Conservation (phyloP, 2,888 invertebrate species). For the Cephus runcator region DNA sequence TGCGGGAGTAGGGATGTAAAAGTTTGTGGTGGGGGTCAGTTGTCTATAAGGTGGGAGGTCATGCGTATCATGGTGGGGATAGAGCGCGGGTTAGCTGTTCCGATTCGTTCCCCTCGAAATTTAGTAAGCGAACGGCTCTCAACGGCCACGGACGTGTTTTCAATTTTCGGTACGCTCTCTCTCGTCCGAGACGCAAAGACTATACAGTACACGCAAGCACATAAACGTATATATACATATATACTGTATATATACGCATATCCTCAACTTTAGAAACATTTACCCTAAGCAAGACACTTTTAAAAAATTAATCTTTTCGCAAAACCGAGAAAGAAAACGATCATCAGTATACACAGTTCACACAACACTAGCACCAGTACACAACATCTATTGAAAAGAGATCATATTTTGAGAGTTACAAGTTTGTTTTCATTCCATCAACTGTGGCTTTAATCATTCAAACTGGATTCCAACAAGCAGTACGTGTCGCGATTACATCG, state of each 20-base stretch:
- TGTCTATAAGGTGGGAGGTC: conserved; percentile 13
- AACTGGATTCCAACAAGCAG: conserved; percentile 66
- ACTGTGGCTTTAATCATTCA: conserved; percentile 63
- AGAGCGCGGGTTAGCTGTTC: conserved; percentile 63
- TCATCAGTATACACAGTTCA: neutral
- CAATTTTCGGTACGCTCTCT: conserved; percentile 10
- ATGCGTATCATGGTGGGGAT: conserved; percentile 36
- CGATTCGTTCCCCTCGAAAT: conserved; percentile 53
- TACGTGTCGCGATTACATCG: conserved; percentile 65
- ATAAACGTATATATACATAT: no score
- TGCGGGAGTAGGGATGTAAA: no score
- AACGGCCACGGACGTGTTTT: conserved; percentile 51
- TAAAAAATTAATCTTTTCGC: no score
- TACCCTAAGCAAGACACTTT: no score
- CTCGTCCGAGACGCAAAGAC: neutral
- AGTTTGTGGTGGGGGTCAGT: neutral
- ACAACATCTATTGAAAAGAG: conserved; percentile 1
- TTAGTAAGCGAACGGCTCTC: conserved; percentile 63
- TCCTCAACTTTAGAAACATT: no score
- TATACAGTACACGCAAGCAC: no score
- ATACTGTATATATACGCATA: no score
- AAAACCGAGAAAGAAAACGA: no score
- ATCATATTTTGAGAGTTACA: conserved; percentile 21
- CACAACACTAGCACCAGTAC: neutral
- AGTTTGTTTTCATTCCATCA: conserved; percentile 38